Evolutionary conservation across 2,797 vertebrate genomes (phyloP), one percentile per base, ranked within the genome.

Genomic region (Sebastes nivosus): DNA sequence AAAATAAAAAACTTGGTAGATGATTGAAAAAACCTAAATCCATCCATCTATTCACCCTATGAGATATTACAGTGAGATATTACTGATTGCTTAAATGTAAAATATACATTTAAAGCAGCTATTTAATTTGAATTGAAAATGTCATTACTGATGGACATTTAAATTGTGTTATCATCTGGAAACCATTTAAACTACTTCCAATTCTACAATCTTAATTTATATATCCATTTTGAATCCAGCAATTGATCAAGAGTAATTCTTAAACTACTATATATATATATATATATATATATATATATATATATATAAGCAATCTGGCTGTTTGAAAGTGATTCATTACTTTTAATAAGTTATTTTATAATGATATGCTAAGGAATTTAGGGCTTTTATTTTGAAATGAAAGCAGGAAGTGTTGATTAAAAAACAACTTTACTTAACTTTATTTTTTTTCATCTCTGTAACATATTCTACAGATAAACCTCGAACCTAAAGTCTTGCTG

Each of bases 321-420:
- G 34, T 36, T 36, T 36, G 67, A 38, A 38, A 38, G 12, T 24
- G 27, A 77, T 60, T 67, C 12, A 42, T 32, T 25, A 38, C 61
- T 71, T 82, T 63, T 46, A 70, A 74, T 66, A 8, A 42, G 18
- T 42, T 57, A 20, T 81, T 60, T 55, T 13, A 46, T 58, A 76
- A 57, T 59, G 14, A 75, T 13, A 13, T 12, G 10, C 2, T 13
- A 73, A 64, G 20, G 29, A 18, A 75, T 60, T 32, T 32, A 32
- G 32, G 32, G 32, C 32, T 32, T 32, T 32, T 32, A 32, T 34
- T 10, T 34, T 0, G 0, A 34, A 34, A 34, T 34, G 32, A 10
- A 34, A 34, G 32, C 32, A 34, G 32, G 32, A 34, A 10, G 32
- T 34, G 32, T 34, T 34, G 32, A 34, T 34, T 34, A 10, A 34